phyloP scores from a whole-genome alignment of 2,888 invertebrate species.

The Asteroscopus sphinx region DNA sequence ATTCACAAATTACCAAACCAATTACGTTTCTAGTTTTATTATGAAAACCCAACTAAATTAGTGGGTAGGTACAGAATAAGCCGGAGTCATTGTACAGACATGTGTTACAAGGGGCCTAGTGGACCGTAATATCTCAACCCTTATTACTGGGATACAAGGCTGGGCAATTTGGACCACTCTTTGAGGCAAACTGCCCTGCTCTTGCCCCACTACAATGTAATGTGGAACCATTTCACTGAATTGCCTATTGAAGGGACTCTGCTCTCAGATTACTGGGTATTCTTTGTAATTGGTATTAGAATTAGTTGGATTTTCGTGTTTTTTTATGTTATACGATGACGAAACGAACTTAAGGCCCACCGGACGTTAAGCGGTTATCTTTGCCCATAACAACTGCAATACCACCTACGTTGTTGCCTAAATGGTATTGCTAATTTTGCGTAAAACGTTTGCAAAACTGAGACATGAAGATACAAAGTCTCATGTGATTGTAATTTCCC shows the following conservation, averaged over 20 bases:
- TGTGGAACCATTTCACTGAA: conserved; percentile 57
- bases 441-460: too few species aligned
- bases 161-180: conserved; percentile 59
- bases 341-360: too few species aligned
- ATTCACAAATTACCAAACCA: conserved; percentile 1
- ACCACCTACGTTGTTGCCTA: too few species aligned
- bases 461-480: too few species aligned
- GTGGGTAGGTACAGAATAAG: conserved; percentile 40
- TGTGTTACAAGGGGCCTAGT: conserved; percentile 61
- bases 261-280: conserved; percentile 12
- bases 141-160: conserved; percentile 55
- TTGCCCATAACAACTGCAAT: too few species aligned
- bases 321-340: conserved; percentile 1
- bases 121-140: conserved; percentile 71
- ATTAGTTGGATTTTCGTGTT: conserved; percentile 25
- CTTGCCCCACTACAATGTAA: conserved; percentile 60
- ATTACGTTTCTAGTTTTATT: conserved; percentile 42
- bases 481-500: too few species aligned
- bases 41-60: conserved; percentile 45
- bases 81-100: conserved; percentile 52
- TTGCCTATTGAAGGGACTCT: conserved; percentile 62
- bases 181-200: conserved; percentile 63
- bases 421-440: too few species aligned
- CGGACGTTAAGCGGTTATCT: too few species aligned
- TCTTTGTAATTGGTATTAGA: not conserved